Evolutionary conservation across 2,888 invertebrate genomes (phyloP).

Genomic region (Epirrita christyi): DNA sequence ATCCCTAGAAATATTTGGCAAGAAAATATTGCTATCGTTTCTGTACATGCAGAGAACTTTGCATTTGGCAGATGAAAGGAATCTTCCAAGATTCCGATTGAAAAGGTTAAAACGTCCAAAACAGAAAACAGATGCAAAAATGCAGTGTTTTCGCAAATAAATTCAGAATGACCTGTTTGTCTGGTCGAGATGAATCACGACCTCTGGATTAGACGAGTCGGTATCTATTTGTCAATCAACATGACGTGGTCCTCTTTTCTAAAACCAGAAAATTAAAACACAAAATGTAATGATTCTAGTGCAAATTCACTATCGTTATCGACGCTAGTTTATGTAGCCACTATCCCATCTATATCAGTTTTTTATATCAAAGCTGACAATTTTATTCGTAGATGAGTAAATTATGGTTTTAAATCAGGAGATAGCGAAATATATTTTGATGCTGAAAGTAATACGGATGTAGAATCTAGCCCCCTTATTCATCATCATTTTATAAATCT

Average conservation of each 20-base stretch:
- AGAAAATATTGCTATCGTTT: conserved; percentile 40
- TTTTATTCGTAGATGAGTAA: too few species aligned
- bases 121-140: conserved; percentile 11
- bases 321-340: too few species aligned
- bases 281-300: too few species aligned
- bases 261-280: too few species aligned
- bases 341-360: too few species aligned
- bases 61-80: conserved; percentile 54
- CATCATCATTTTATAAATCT: too few species aligned
- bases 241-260: not conserved
- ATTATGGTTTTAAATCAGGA: too few species aligned
- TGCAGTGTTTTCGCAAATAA: conserved; percentile 1
- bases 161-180: conserved; percentile 7
- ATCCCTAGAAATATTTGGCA: conserved; percentile 43
- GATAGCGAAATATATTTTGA: not conserved
- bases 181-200: not conserved
- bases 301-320: too few species aligned
- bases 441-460: conserved; percentile 13
- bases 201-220: not conserved
- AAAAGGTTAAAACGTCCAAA: conserved; percentile 38
- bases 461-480: too few species aligned
- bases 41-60: conserved; percentile 30
- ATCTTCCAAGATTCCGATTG: conserved; percentile 34
- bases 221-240: not conserved
- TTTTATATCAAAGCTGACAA: too few species aligned